Evolutionary conservation across 2,113 vertebrate species (phyloP).

Genomic region (Dasypus novemcinctus): DNA sequence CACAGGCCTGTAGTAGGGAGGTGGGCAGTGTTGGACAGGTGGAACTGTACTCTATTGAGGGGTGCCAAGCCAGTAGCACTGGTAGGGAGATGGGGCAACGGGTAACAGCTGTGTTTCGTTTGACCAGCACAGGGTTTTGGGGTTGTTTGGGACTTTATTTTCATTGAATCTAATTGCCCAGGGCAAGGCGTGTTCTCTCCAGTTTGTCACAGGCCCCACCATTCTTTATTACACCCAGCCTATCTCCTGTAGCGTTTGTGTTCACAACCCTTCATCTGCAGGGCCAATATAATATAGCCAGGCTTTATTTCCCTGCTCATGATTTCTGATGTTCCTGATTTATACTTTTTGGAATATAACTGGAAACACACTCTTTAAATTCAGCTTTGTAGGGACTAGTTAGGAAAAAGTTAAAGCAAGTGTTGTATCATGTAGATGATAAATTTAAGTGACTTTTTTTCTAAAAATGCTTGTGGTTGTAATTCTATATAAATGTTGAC

Average conservation of each 20-base stretch:
- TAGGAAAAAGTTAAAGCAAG: background rate
- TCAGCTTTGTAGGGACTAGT: background rate
- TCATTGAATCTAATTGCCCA: background rate
- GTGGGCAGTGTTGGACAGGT: rapidly evolving
- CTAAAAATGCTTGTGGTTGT: background rate
- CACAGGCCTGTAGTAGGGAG: rapidly evolving
- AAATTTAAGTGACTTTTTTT: constrained; percentile 22
- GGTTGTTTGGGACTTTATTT: constrained; percentile 45
- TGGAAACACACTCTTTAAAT: background rate
- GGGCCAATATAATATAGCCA: rapidly evolving
- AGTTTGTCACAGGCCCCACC: background rate
- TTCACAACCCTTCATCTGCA: background rate
- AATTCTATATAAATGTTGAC: constrained; percentile 8
- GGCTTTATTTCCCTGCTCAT: background rate
- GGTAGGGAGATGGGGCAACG: background rate
- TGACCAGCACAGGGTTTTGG: background rate
- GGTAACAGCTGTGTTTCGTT: constrained; percentile 59
- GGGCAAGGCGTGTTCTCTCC: background rate
- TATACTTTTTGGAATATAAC: background rate
- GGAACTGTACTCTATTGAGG: rapidly evolving
- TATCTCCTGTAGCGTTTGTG: background rate
- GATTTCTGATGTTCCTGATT: background rate
- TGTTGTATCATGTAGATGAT: background rate
- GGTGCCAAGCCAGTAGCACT: background rate
- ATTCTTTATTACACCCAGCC: background rate